Base-by-base conservation (phyloP, 2,888 invertebrate genomes). In the Willowsia nigromaculata region DNA sequence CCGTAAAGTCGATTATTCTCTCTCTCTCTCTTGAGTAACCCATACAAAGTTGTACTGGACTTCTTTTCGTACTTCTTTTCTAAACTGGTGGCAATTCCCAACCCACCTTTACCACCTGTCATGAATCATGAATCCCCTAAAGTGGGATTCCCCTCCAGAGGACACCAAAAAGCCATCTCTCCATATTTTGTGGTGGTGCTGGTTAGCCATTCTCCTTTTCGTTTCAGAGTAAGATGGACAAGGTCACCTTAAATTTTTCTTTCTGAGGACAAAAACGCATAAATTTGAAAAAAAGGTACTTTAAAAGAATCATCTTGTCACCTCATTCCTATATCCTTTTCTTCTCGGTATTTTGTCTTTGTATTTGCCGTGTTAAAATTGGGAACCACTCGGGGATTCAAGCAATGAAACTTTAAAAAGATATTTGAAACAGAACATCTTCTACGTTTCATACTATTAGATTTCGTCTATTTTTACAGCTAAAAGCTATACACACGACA, bases 341-440 rank as follows among this genome's bases (percentile, higher is more conserved):
- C 11, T 43, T 40, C 37, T 56, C 13, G n/a, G n/a, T 27, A 22
- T 4, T 56, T 18, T 53, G 13, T n/a, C 43, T 59, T 56, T 53
- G 37, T 27, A 6, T 33, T 25, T 27, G 11, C 15, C 59, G 11
- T 65, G 30, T 33, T 15, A 33, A 65, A 33, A 33, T 3, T 0
- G 22, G 71, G 22, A 43, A 25, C 25, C 22, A 43, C 43, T 71
- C 25, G 9, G 71, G 71, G 71, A 40, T 3, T 71, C 25, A 11
- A 30, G 50, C 50, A 80, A 86, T 86, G 86, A 86, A 86, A 86
- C n/a, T 86, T 86, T 86, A 80, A 86, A 86, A 80, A 86, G 50
- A n/a, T 50, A 4, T 81, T 78, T 25, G 13, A n/a, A n/a, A n/a
- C n/a, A 43, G 71, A 71, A 22, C 71, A 71, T 71, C 71, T 25